Evolutionary conservation across 2,797 vertebrate genomes (phyloP).

Genomic region (Caiman crocodilus): DNA sequence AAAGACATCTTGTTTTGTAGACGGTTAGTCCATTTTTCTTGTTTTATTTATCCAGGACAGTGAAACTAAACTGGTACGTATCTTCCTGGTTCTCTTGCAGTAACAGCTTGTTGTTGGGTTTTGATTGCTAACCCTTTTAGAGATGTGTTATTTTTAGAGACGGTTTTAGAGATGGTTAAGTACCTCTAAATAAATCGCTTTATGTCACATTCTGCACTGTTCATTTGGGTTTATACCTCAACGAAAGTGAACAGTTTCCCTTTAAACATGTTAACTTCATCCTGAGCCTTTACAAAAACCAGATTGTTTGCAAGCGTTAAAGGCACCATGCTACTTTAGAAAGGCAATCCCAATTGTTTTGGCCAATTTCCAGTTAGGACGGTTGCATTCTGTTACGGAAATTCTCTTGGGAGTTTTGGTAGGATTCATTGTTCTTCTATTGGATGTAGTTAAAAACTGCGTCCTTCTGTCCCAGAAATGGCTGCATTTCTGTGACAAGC

Average conservation of each 20-base stretch:
- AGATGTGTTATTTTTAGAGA: background rate
- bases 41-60: background rate
- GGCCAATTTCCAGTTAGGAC: background rate
- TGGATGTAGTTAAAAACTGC: background rate
- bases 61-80: background rate
- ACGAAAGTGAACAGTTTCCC: background rate
- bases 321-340: background rate
- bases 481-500: background rate
- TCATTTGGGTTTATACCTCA: background rate
- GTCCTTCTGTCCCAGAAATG: background rate
- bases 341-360: background rate
- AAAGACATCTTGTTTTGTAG: background rate
- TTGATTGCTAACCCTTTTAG: too few species aligned
- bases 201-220: background rate
- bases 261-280: background rate
- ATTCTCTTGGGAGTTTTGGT: too few species aligned
- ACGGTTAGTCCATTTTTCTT: rapidly evolving
- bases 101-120: background rate
- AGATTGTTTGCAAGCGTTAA: background rate
- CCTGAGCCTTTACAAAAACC: background rate
- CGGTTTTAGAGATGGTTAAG: background rate
- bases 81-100: background rate
- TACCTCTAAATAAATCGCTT: background rate
- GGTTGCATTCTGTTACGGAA: background rate
- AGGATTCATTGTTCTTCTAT: background rate